Percentiles rank a stretch among this genome's conserved stretches.
These are phyloP conservation scores for Holocentrus rufus DNA, from an alignment of 2,797 vertebrate genomes.

Conservation along the genomic window DNA sequence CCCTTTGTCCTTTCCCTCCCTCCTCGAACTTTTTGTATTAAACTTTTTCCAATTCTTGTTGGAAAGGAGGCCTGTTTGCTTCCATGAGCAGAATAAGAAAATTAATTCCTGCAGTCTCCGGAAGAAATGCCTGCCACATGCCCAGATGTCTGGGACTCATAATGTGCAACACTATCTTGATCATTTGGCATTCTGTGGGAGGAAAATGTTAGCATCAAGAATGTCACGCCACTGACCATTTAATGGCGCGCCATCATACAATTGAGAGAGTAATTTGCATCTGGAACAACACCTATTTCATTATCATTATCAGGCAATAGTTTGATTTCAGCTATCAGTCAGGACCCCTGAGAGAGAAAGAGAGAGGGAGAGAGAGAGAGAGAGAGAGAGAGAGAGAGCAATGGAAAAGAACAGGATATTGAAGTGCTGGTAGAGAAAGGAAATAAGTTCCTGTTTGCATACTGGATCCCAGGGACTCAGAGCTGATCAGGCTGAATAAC, in stretches of 20 bases:
- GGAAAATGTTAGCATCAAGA: constrained; percentile 39
- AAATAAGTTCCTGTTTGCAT: constrained; percentile 58
- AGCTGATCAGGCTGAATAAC: constrained; percentile 33
- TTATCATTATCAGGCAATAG: constrained; percentile 5
- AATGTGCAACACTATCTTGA: constrained; percentile 54
- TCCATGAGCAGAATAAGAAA: constrained; percentile 60
- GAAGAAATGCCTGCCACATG: constrained; percentile 78
- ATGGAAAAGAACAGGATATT: constrained; percentile 72
- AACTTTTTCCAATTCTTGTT: constrained; percentile 59
- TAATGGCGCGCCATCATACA: background rate
- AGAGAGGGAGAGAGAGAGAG: constrained; percentile 31
- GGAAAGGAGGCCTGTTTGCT: constrained; percentile 63
- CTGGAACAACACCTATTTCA: constrained; percentile 15
- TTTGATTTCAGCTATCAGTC: constrained; percentile 16
- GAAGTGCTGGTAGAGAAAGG: constrained; percentile 53
- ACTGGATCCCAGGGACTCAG: constrained; percentile 36
- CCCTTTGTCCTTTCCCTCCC: constrained; percentile 1
- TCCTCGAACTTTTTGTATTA: constrained; percentile 23
- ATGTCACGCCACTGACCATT: constrained; percentile 20
- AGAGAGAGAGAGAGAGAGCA: constrained; percentile 10
- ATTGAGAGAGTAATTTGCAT: constrained; percentile 3
- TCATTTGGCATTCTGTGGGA: constrained; percentile 51
- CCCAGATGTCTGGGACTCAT: constrained; percentile 77
- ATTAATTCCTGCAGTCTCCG: constrained; percentile 73
- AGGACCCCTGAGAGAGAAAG: background rate